Evolutionary conservation across 2,888 invertebrate species (phyloP).

Genomic region (Cheilosia impressa): DNA sequence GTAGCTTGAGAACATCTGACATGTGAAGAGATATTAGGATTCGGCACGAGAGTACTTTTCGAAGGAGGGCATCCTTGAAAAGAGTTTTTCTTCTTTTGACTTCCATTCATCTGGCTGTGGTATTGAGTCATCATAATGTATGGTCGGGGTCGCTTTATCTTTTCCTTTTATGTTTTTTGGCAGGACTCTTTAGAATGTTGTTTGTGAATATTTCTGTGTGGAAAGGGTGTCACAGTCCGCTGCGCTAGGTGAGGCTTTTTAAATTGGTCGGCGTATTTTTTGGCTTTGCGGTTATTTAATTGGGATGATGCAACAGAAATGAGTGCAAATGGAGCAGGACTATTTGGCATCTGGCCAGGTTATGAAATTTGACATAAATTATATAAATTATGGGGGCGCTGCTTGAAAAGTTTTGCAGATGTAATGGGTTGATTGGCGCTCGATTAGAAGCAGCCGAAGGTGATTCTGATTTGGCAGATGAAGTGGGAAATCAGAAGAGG

Average conservation of each 20-base stretch:
- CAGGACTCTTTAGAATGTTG: constrained; percentile 50
- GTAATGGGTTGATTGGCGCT: too few relatives aligned
- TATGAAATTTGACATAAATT: constrained; percentile 9
- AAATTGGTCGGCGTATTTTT: constrained; percentile 35
- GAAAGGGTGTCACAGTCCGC: constrained; percentile 57
- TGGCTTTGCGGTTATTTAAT: constrained; percentile 57
- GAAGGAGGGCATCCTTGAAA: constrained; percentile 43
- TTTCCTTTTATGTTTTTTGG: constrained; percentile 44
- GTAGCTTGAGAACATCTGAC: constrained; percentile 44
- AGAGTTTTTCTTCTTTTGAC: constrained; percentile 33
- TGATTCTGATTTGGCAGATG: too few relatives aligned
- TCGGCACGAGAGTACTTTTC: constrained; percentile 56
- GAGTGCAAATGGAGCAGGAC: constrained; percentile 17
- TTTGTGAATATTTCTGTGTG: constrained; percentile 65
- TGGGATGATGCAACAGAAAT: constrained; percentile 66
- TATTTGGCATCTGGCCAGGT: constrained; percentile 51
- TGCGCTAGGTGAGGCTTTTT: constrained; percentile 44
- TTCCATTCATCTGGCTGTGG: constrained; percentile 43
- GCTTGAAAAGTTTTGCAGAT: not conserved
- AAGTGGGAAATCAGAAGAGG: too few relatives aligned
- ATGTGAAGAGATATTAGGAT: constrained; percentile 67
- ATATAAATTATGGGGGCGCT: not conserved
- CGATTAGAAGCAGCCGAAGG: too few relatives aligned
- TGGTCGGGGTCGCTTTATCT: constrained; percentile 36
- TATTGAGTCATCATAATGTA: constrained; percentile 54